Base-by-base conservation (phyloP, 2,888 invertebrate species). In the Synanthedon tipuliformis region DNA sequence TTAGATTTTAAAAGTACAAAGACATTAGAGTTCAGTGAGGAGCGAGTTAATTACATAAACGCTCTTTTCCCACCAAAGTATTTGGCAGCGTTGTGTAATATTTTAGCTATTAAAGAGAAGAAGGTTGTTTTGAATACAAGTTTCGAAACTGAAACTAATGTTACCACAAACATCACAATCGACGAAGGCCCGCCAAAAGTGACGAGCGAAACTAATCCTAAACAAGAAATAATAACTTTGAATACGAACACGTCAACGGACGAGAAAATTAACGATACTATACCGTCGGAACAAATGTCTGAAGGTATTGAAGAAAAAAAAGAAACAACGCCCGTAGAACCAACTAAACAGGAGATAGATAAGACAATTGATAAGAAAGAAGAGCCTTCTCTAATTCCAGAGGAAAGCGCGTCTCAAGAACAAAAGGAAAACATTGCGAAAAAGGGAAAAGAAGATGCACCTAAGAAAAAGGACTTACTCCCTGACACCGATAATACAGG, bases 71-170 rank as follows among this genome's bases (percentile, higher is more conserved):
- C 92, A 11, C 78, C 89, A 34, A 91, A 91, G 65, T 93, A 93
- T 73, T 80, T 95, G 60, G 92, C 92, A 16, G 94, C 94, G 18
- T 81, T 95, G 59, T 95, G 95, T 76, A 94, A 95, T 75, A 88
- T 92, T 41, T 72, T 94, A 55, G 92, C 93, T 41, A 89, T 92
- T 57, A 86, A 89, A 59, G 91, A 92, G 62, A 90, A 90, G 62
- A 91, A 91, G 75, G 90, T 91, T 13, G 89, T 90, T 41, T 77
- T 91, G 57, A 93, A 93, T 65, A 85, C 89, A 1, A 92, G 90
- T 64, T 89, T 88, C 56, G 89, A 89, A 65, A 80, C 82, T 15
- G 88, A 88, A 73, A 63, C 72, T 54, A 88, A 88, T 61, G 80
- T 80, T 66, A 88, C 85, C 67, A 78, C 73, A 52, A 88, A 88